Base-by-base conservation (phyloP, 1,140 invertebrate genomes). In the Caenorhabditis briggsae region DNA sequence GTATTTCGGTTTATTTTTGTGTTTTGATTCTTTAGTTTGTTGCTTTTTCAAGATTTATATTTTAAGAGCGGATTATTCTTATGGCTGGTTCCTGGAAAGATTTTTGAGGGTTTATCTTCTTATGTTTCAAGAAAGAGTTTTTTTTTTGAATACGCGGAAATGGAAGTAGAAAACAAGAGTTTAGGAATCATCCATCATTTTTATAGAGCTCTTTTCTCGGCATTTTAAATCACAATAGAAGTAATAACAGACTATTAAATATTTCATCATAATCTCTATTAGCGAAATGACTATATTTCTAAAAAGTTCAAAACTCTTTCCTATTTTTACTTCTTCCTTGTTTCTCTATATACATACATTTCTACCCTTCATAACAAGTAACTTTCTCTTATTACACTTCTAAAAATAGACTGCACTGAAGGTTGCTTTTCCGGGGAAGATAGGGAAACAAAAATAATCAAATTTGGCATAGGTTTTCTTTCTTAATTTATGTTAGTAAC, bases 321-420 rank as follows among this genome's bases (percentile, higher is more conserved):
- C 50, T 11, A 53, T 53, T 53, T 53, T 53, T 16, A 53, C 11
- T 53, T 53, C 50, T 53, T 53, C 50, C 16, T 16, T 14, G 16
- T 11, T 5, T 53, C 50, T 11, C 50, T 53, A 14, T 61, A 20
- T 11, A 25, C 14, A 12, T 2, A 0, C 59, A 25, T 61, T 25
- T 11, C 33, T 23, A 25, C 25, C 23, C 59, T 23, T 11, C 5
- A 20, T 25, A 11, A 20, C 20, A 33, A 20, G 16, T 61, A 12
- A 18, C 25, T 61, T 61, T 46, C 64, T 43, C 64, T 46, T 18
- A 70, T 61, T 61, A 61, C 25, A 46, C 18, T 70, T 70, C 64
- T 70, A 46, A 70, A 70, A 70, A 70, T 46, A 70, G 16, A 1
- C 33, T 65, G 16, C 14, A 65, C 5, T 43, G 64, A 70, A 18